Evolutionary conservation across 1,140 invertebrate species (phyloP).

Genomic region (Drosophila varians): DNA sequence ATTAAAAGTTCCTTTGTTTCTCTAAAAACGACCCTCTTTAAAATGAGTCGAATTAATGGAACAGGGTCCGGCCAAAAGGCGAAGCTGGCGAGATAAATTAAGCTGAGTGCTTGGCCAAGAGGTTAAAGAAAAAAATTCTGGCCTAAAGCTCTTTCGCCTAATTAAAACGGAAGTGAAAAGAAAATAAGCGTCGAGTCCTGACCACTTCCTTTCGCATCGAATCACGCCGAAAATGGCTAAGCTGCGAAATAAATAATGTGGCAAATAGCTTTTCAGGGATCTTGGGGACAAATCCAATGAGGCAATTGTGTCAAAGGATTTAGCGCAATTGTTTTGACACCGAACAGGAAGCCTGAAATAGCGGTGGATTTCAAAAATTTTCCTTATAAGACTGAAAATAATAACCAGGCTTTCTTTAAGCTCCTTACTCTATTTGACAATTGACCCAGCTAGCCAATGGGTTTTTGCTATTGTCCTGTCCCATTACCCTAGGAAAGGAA

Average conservation of each 20-base stretch:
- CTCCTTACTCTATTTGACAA: background rate
- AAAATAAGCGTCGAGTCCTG: slow-evolving; percentile 4
- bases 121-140: slow-evolving; percentile 18
- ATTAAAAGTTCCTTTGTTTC: slow-evolving; percentile 23
- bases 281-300: slow-evolving; percentile 3
- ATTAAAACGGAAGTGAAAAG: slow-evolving; percentile 55
- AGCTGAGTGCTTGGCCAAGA: slow-evolving; percentile 34
- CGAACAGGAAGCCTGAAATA: too few relatives aligned
- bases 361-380: too few relatives aligned
- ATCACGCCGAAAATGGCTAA: slow-evolving; percentile 1
- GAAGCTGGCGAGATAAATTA: slow-evolving; percentile 51
- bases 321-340: background rate
- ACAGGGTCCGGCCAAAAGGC: slow-evolving; percentile 24
- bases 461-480: background rate
- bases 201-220: slow-evolving; percentile 1
- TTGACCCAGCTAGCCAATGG: background rate
- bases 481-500: slow-evolving; percentile 4
- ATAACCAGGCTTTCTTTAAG: background rate
- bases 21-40: background rate
- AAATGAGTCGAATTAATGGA: slow-evolving; percentile 54
- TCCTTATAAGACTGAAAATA: background rate
- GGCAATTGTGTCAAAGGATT: background rate
- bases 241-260: slow-evolving; percentile 21
- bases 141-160: slow-evolving; percentile 56
- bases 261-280: slow-evolving; percentile 15